Percentiles rank a stretch among this genome's conserved stretches.
phyloP scores from a whole-genome alignment of 2,888 invertebrate species.

The Euplexia lucipara region DNA sequence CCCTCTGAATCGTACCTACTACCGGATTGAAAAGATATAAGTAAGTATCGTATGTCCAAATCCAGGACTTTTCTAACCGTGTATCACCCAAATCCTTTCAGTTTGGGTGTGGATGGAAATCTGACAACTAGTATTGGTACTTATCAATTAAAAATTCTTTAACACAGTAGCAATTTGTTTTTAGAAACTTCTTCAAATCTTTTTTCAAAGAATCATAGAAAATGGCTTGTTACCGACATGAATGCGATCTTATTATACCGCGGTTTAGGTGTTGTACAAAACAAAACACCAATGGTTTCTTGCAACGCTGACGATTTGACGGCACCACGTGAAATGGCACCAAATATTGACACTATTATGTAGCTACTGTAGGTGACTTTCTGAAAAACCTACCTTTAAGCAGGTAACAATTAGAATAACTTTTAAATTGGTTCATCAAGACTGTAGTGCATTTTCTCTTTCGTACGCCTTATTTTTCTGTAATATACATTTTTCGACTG shows the following conservation, averaged over 20 bases:
- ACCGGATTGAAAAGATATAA: no score
- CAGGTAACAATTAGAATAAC: not conserved
- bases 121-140: no score
- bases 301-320: slow-evolving; percentile 64
- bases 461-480: not conserved
- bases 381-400: no score
- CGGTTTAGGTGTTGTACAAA: slow-evolving; percentile 14
- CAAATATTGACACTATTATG: slow-evolving; percentile 70
- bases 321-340: slow-evolving; percentile 69
- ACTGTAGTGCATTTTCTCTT: not conserved
- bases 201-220: not conserved
- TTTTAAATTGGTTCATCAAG: slow-evolving; percentile 1
- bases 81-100: no score
- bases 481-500: not conserved
- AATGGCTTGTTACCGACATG: not conserved
- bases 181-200: no score
- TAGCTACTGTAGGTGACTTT: slow-evolving; percentile 18
- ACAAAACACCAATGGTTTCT: slow-evolving; percentile 18
- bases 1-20: no score
- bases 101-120: no score
- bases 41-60: no score
- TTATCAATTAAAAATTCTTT: no score
- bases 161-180: no score
- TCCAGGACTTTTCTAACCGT: no score
- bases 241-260: not conserved